A percentile compares a stretch with the other conserved stretches of the same genome.
These are phyloP conservation scores for Meriones unguiculatus DNA, from an alignment of 2,113 vertebrate genomes.

Conservation along the genomic window DNA sequence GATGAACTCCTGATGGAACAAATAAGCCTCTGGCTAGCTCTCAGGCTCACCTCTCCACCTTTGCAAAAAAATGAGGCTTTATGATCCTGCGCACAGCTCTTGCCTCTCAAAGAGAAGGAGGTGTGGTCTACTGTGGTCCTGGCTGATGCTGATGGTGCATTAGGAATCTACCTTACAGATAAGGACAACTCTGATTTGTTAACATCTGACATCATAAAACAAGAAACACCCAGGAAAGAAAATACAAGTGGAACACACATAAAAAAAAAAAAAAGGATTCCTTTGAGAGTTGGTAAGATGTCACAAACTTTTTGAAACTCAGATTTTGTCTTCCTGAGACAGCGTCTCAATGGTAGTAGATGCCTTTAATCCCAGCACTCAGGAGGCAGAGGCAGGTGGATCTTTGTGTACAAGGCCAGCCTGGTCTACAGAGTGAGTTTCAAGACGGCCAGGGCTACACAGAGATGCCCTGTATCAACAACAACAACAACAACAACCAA, in stretches of 20 bases:
- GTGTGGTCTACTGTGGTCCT: background rate
- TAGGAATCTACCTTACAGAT: background rate
- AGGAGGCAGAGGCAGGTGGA: background rate
- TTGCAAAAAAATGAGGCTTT: background rate
- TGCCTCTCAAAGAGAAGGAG: background rate
- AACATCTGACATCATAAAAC: background rate
- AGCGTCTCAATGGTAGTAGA: fast-evolving
- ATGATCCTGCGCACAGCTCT: background rate
- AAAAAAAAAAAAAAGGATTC: constrained; percentile 25
- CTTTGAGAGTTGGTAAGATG: background rate
- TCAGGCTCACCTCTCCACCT: background rate
- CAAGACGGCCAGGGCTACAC: no score
- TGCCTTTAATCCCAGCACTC: background rate
- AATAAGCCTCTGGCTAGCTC: constrained; percentile 25
- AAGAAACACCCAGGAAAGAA: background rate
- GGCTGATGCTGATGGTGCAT: background rate
- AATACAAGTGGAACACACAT: background rate
- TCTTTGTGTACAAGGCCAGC: background rate
- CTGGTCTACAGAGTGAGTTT: background rate
- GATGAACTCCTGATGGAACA: constrained; percentile 47
- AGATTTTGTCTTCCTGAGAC: background rate
- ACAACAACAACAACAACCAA: background rate
- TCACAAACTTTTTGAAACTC: background rate
- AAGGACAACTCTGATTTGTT: background rate
- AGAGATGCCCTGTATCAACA: background rate